Conservation (phyloP, 2,113 vertebrate genomes). For the Todiramphus saurophagus region DNA sequence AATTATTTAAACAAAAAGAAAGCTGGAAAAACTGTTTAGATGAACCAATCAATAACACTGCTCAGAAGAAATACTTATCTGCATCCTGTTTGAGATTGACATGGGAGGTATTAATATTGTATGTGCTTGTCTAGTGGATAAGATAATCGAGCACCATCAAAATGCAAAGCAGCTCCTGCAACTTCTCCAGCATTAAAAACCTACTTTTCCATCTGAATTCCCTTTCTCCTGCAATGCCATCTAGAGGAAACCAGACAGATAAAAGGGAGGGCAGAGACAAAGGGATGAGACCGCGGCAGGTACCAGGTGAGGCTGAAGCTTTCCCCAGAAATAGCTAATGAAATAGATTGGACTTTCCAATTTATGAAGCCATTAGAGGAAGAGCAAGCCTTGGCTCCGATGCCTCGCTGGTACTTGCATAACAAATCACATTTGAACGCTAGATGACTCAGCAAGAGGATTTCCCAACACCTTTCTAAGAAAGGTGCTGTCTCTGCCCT, state of each 20-base stretch:
- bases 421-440: not conserved
- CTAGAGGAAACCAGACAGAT: slow-evolving; percentile 44
- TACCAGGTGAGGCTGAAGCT: accelerated
- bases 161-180: slow-evolving; percentile 16
- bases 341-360: not conserved
- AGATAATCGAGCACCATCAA: slow-evolving; percentile 43
- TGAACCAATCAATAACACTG: slow-evolving; percentile 5
- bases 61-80: slow-evolving; percentile 24
- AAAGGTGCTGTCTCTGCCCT: accelerated
- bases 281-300: not conserved
- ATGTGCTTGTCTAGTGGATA: slow-evolving; percentile 12
- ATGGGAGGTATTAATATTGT: slow-evolving; percentile 36
- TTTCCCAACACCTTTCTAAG: not conserved
- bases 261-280: not conserved
- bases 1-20: not conserved
- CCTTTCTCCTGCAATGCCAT: slow-evolving; percentile 63
- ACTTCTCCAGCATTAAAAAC: not conserved
- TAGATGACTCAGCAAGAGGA: not conserved
- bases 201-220: not conserved
- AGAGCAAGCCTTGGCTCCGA: not conserved
- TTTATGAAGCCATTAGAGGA: not conserved
- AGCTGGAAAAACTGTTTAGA: not conserved
- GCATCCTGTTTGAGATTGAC: slow-evolving; percentile 18
- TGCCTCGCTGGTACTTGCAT: not conserved
- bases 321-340: not conserved